These are phyloP conservation scores for Tetramorium simillimum DNA, from an alignment of 1,140 invertebrate genomes.

Conservation along the genomic window DNA sequence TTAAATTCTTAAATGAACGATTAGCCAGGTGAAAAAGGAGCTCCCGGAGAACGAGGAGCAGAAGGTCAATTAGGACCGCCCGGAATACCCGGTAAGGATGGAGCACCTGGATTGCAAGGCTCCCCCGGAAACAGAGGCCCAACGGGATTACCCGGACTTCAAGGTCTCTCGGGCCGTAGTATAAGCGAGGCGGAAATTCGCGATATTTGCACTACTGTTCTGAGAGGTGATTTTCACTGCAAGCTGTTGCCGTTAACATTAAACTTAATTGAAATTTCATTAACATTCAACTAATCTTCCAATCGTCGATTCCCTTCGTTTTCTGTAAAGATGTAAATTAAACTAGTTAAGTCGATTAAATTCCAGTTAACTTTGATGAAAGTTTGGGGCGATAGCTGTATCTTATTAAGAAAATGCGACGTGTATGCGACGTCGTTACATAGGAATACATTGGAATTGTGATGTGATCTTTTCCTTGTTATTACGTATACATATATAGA, in stretches of 20 bases:
- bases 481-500: conserved; percentile 82
- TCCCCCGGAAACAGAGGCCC: conserved; percentile 82
- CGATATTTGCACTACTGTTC: conserved; percentile 86
- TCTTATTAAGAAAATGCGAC: not conserved
- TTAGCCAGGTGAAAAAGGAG: conserved; percentile 85
- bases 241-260: not conserved
- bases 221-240: conserved; percentile 83
- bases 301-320: not conserved
- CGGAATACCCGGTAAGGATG: conserved; percentile 83
- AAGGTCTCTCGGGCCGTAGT: conserved; percentile 83
- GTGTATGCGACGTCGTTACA: not conserved
- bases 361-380: conserved; percentile 36
- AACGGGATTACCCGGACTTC: conserved; percentile 86
- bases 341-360: not conserved
- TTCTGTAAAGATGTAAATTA: not conserved
- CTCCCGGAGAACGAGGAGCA: conserved; percentile 85
- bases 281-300: not conserved
- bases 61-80: conserved; percentile 82
- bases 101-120: conserved; percentile 82
- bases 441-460: not conserved
- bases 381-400: not conserved
- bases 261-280: conserved; percentile 2
- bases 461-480: conserved; percentile 53
- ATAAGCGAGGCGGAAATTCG: conserved; percentile 85
- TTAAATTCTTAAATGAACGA: not conserved